Base-by-base conservation (phyloP, 37 sponge, comb jelly and placozoan genomes). In the Chondrilla cf. caribensis region DNA sequence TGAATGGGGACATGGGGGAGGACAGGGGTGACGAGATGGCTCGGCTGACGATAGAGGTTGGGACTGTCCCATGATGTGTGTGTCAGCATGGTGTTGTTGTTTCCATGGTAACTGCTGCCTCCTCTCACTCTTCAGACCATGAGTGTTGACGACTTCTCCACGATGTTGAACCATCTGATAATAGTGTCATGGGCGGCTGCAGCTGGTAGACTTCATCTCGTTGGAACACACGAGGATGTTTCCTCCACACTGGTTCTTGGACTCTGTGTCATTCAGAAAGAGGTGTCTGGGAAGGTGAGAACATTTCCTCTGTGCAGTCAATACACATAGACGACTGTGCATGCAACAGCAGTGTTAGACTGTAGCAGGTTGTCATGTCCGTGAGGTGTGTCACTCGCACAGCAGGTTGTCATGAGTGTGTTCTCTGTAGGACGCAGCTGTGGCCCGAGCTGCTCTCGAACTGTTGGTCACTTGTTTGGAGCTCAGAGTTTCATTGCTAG, bases 161-260 rank as follows among this genome's bases (percentile, higher is more conserved):
- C 89, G 0, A 89, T 79, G 42, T 68, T 92, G 58, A 73, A 58
- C 72, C 78, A 84, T 33, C 90, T 93, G 66, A 60, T 89, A 37
- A 80, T 87, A n/a, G 94, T 93, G 38, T 79, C 72, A 22, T 93
- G 94, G 94, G 64, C 88, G 0, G 94, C 94, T 25, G 90, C 90
- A 3, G 90, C 94, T 14, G 94, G 94, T 0, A 78, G 87, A 58
- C 94, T 93, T n/a, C 90, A 93, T 29, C 80, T 93, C 6, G 89
- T 85, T 41, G 58, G 83, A 70, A 8, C 70, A 5, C 2, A 22
- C 32, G 38, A 70, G 47, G 62, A 70, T 44, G 58, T 51, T 43
- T 42, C 31, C 22, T 14, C 29, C 36, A 51, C 8, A 57, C 58
- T 79, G 79, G 57, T 31, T 15, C 18, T 43, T 3, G 58, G 79